These are phyloP conservation scores for Thalassophryne amazonica DNA, from an alignment of 2,797 vertebrate genomes.

Conservation along the genomic window DNA sequence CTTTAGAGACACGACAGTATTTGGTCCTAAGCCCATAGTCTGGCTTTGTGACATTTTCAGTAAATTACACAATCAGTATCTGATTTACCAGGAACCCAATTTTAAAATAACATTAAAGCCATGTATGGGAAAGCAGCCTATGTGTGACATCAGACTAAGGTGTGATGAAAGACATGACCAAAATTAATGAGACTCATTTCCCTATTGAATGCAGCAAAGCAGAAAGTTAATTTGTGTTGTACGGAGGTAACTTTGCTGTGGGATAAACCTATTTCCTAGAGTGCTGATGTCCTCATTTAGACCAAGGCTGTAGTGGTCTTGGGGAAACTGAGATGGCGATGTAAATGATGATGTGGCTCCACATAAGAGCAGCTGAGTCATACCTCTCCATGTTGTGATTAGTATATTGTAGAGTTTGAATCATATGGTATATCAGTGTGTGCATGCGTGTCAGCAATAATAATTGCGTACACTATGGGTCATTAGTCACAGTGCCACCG, in stretches of 20 bases:
- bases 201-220: constrained; percentile 47
- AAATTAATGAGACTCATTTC: constrained; percentile 58
- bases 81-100: constrained; percentile 9
- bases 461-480: constrained; percentile 62
- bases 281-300: constrained; percentile 65
- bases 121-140: constrained; percentile 25
- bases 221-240: constrained; percentile 54
- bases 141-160: constrained; percentile 18
- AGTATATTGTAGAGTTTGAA: constrained; percentile 13
- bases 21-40: neutral
- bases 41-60: neutral
- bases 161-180: constrained; percentile 42
- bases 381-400: constrained; percentile 22
- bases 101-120: constrained; percentile 9
- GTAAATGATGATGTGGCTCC: constrained; percentile 34
- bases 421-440: constrained; percentile 14
- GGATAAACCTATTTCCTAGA: constrained; percentile 55
- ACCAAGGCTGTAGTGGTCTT: constrained; percentile 36
- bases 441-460: constrained; percentile 28
- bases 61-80: constrained; percentile 10
- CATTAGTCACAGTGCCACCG: constrained; percentile 61
- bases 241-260: constrained; percentile 34
- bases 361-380: constrained; percentile 47
- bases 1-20: neutral
- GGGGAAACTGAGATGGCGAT: constrained; percentile 59